Evolutionary conservation across 2,113 vertebrate genomes (phyloP).

Genomic region (Athene noctua): DNA sequence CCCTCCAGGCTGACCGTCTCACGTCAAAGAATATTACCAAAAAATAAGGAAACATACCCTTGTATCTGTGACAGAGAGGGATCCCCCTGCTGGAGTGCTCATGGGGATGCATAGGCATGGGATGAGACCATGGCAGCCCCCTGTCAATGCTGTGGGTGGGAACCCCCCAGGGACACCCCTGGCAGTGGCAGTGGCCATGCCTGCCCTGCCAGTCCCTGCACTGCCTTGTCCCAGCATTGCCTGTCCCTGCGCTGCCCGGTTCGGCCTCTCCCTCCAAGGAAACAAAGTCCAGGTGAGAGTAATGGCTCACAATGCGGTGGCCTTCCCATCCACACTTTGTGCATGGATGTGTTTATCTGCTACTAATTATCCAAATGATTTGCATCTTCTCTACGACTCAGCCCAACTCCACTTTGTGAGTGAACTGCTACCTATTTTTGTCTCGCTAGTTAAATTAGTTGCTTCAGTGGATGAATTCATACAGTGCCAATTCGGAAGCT

Average conservation of each 20-base stretch:
- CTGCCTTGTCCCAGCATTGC: not conserved
- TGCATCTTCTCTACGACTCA: not conserved
- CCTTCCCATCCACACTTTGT: not conserved
- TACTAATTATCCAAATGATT: not conserved
- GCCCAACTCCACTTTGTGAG: not conserved
- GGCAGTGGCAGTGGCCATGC: not conserved
- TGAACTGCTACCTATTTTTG: not conserved
- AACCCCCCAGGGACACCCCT: not conserved
- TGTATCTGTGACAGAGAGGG: not conserved
- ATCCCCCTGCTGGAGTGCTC: accelerated
- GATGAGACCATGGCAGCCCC: accelerated
- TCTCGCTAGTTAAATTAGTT: accelerated
- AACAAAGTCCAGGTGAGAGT: not conserved
- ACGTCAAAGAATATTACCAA: accelerated
- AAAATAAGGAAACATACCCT: accelerated
- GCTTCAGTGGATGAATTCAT: not conserved
- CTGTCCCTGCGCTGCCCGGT: not conserved
- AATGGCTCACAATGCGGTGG: accelerated
- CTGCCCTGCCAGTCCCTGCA: not conserved
- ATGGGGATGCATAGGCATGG: accelerated
- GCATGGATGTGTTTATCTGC: not conserved
- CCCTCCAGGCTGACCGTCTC: not conserved
- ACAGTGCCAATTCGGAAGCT: accelerated
- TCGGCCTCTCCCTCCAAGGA: not conserved
- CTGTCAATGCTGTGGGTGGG: accelerated